Percentiles rank a stretch among this genome's conserved stretches.
Evolutionary conservation across 2,888 invertebrate genomes (phyloP).

Genomic region (Catocala fraxini): DNA sequence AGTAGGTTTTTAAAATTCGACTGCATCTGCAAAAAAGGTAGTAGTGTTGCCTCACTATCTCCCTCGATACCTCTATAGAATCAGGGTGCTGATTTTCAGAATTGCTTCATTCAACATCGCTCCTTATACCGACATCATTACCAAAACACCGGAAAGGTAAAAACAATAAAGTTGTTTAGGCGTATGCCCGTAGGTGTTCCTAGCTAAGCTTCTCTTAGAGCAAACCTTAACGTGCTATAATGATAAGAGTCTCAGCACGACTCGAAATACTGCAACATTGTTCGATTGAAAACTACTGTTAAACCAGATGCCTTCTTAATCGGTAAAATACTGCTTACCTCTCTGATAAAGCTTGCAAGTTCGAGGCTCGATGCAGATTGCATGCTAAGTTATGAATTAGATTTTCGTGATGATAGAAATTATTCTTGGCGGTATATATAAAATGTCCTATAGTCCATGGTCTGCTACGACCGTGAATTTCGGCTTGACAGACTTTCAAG

Average conservation of each 20-base stretch:
- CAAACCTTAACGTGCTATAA: conserved; percentile 8
- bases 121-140: background rate
- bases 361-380: background rate
- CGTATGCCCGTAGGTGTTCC: background rate
- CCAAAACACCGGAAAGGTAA: background rate
- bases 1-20: too few species aligned
- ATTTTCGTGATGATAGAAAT: too few species aligned
- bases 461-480: too few species aligned
- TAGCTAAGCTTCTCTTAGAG: background rate
- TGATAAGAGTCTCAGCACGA: conserved; percentile 11
- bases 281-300: conserved; percentile 16
- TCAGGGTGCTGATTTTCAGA: too few species aligned
- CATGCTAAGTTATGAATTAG: background rate
- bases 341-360: conserved; percentile 1
- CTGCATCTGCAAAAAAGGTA: too few species aligned
- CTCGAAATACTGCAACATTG: conserved; percentile 5
- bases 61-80: too few species aligned
- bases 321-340: background rate
- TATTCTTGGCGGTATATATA: too few species aligned
- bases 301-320: conserved; percentile 6
- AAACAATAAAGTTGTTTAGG: background rate
- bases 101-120: background rate
- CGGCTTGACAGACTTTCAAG: too few species aligned
- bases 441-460: too few species aligned
- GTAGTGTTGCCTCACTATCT: too few species aligned